Conservation (phyloP, 2,888 invertebrate species). For the Drosophila tripunctata region DNA sequence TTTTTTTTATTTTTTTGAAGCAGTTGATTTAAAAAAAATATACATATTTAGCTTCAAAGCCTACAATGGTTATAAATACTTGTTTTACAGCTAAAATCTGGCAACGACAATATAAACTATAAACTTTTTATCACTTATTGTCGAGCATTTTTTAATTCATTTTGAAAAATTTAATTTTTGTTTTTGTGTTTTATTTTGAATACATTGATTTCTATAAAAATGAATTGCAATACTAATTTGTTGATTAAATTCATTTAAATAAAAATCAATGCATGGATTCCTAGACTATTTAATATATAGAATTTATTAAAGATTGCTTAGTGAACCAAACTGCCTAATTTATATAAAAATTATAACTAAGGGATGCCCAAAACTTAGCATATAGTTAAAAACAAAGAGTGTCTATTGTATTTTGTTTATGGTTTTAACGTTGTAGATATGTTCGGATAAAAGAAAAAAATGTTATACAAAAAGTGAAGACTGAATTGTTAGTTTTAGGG, state of each 20-base stretch:
- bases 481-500: neutral
- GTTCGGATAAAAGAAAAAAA: neutral
- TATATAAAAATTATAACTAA: slow-evolving; percentile 10
- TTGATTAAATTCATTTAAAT: slow-evolving; percentile 11
- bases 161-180: slow-evolving; percentile 17
- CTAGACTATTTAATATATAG: slow-evolving; percentile 33
- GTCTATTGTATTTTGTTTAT: neutral
- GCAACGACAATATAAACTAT: slow-evolving; percentile 38
- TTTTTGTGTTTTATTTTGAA: neutral
- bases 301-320: slow-evolving; percentile 6
- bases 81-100: slow-evolving; percentile 42
- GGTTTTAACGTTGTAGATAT: neutral
- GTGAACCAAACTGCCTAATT: slow-evolving; percentile 25
- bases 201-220: slow-evolving; percentile 5
- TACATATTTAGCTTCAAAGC: slow-evolving; percentile 30
- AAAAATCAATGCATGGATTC: slow-evolving; percentile 13
- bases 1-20: slow-evolving; percentile 12
- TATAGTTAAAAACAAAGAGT: neutral
- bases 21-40: slow-evolving; percentile 27
- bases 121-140: slow-evolving; percentile 41
- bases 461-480: neutral
- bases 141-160: slow-evolving; percentile 28
- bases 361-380: slow-evolving; percentile 22
- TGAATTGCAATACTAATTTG: neutral
- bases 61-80: slow-evolving; percentile 41